A percentile compares a stretch with the other conserved stretches of the same genome.
phyloP scores from a whole-genome alignment of 2,113 vertebrate species.

The Mormoops blainvillei region DNA sequence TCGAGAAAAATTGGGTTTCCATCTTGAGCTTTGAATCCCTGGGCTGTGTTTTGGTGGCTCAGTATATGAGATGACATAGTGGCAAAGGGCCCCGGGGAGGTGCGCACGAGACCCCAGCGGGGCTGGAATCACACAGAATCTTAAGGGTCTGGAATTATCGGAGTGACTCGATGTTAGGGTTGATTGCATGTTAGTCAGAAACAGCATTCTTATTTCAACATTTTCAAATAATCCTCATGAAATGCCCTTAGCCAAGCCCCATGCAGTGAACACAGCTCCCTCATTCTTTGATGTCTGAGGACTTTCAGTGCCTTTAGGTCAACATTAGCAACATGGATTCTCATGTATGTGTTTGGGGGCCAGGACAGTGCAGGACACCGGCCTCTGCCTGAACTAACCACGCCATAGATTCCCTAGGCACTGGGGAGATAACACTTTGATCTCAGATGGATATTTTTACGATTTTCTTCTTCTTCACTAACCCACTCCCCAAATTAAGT shows the following conservation, averaged over 20 bases:
- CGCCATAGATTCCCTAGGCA: neutral
- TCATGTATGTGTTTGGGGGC: neutral
- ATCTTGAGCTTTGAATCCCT: neutral
- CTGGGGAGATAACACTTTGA: neutral
- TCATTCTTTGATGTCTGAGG: constrained; percentile 49
- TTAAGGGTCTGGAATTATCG: neutral
- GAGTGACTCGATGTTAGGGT: constrained; percentile 6
- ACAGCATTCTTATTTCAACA: constrained; percentile 54
- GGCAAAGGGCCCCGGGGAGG: neutral
- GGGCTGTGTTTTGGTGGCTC: neutral
- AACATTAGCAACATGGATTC: neutral
- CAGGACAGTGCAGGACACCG: neutral
- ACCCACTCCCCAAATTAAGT: neutral
- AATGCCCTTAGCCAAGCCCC: neutral
- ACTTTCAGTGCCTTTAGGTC: neutral
- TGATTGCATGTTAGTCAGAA: constrained; percentile 56
- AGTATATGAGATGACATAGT: neutral
- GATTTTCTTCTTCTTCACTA: neutral
- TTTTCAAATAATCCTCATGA: constrained; percentile 42
- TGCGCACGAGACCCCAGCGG: neutral
- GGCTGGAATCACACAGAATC: constrained; percentile 49
- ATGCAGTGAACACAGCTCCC: neutral
- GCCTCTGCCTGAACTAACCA: neutral
- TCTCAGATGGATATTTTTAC: neutral
- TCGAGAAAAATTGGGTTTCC: neutral